Conservation (phyloP, 2,888 invertebrate species). For the Noctua fimbriata region DNA sequence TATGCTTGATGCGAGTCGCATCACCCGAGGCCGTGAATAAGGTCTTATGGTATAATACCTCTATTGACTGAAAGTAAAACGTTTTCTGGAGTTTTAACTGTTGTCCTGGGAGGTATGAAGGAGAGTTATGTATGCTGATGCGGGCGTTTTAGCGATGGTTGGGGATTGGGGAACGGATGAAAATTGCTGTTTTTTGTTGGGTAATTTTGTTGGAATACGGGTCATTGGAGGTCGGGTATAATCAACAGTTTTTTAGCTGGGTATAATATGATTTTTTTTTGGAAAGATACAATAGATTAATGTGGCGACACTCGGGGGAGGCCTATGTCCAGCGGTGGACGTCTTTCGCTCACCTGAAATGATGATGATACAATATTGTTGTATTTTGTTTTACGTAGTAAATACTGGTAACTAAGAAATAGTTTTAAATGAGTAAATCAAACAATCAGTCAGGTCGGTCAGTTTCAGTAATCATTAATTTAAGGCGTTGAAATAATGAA, state of each 20-base stretch:
- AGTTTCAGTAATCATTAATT: not conserved
- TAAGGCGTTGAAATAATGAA: not conserved
- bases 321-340: too few relatives aligned
- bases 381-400: too few relatives aligned
- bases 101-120: constrained; percentile 24
- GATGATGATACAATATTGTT: too few relatives aligned
- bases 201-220: not conserved
- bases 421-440: not conserved
- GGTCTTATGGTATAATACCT: constrained; percentile 8
- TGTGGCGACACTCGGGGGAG: too few relatives aligned
- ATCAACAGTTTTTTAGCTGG: not conserved
- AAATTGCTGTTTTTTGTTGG: constrained; percentile 4
- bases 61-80: constrained; percentile 29
- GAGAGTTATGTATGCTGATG: constrained; percentile 42
- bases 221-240: not conserved
- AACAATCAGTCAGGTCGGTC: too few relatives aligned
- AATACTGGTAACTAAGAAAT: not conserved
- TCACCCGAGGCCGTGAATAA: not conserved
- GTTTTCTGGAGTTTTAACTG: constrained; percentile 31
- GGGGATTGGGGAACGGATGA: not conserved
- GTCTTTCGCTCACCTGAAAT: too few relatives aligned
- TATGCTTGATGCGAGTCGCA: not conserved
- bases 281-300: not conserved
- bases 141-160: not conserved
- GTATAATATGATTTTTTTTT: too few relatives aligned